These are phyloP conservation scores for Chitala chitala DNA, from an alignment of 2,113 vertebrate genomes.

Conservation along the genomic window DNA sequence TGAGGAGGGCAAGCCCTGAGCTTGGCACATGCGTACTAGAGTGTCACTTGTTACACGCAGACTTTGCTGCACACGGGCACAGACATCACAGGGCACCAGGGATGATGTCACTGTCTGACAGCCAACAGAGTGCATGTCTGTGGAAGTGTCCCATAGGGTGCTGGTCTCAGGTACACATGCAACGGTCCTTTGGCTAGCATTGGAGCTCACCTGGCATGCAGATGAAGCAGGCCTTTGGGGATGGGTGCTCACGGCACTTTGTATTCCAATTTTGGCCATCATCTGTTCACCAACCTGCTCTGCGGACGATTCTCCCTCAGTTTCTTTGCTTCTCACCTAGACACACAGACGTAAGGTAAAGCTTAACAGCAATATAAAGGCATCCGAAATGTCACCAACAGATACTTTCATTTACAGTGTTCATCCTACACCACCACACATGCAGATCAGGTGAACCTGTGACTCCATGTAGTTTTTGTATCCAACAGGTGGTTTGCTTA, in stretches of 20 bases:
- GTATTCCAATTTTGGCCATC: conserved; percentile 26
- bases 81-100: conserved; percentile 66
- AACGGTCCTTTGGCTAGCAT: no score
- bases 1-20: conserved; percentile 79
- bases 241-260: conserved; percentile 11
- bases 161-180: neutral
- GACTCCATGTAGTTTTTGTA: no score
- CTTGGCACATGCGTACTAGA: conserved; percentile 67
- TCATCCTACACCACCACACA: no score
- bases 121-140: conserved; percentile 39
- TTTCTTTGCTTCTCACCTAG: neutral
- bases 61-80: conserved; percentile 60
- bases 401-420: no score
- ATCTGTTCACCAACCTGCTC: conserved; percentile 5
- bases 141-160: neutral
- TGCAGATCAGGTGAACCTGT: no score
- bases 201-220: conserved; percentile 22
- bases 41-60: conserved; percentile 63
- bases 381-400: neutral
- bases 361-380: neutral
- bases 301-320: neutral
- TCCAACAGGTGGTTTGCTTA: neutral
- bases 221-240: conserved; percentile 32
- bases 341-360: neutral
- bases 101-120: conserved; percentile 58